These are phyloP conservation scores for Xiphophorus birchmanni DNA, from an alignment of 2,797 vertebrate genomes.

Conservation along the genomic window DNA sequence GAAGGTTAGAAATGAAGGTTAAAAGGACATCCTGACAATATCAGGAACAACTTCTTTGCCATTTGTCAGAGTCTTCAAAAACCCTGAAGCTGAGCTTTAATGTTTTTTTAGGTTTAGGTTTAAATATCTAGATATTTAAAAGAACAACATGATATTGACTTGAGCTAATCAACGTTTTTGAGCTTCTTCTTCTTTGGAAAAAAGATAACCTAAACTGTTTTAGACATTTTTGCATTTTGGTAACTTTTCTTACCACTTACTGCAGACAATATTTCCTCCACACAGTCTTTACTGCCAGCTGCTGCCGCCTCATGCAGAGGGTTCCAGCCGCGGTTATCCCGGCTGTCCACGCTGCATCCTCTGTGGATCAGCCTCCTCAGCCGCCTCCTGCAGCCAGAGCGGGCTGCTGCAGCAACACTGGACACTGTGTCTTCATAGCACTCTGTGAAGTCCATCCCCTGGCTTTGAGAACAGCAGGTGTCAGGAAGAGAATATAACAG, in stretches of 20 bases:
- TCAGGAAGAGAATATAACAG: background rate
- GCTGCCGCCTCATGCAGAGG: slow-evolving; percentile 92
- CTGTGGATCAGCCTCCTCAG: slow-evolving; percentile 84
- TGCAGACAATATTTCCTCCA: slow-evolving; percentile 80
- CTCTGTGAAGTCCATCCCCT: slow-evolving; percentile 90
- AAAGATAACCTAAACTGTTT: background rate
- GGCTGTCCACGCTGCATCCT: slow-evolving; percentile 83
- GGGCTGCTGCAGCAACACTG: slow-evolving; percentile 84
- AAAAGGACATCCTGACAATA: background rate
- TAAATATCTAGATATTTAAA: background rate
- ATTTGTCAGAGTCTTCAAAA: background rate
- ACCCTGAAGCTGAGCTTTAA: background rate
- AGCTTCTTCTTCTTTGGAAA: background rate
- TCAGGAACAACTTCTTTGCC: background rate
- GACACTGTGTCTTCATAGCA: slow-evolving; percentile 89
- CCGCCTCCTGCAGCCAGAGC: slow-evolving; percentile 76
- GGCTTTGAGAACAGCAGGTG: background rate
- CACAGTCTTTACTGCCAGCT: slow-evolving; percentile 81
- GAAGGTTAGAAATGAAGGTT: background rate
- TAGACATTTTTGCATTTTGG: background rate
- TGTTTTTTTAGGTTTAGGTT: background rate
- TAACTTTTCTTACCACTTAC: slow-evolving; percentile 76
- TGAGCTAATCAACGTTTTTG: background rate
- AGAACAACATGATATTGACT: background rate
- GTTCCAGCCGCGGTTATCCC: slow-evolving; percentile 93